These are phyloP conservation scores for Hormiphora californensis DNA, from an alignment of 37 sponge, comb jelly and placozoan species.

Conservation along the genomic window DNA sequence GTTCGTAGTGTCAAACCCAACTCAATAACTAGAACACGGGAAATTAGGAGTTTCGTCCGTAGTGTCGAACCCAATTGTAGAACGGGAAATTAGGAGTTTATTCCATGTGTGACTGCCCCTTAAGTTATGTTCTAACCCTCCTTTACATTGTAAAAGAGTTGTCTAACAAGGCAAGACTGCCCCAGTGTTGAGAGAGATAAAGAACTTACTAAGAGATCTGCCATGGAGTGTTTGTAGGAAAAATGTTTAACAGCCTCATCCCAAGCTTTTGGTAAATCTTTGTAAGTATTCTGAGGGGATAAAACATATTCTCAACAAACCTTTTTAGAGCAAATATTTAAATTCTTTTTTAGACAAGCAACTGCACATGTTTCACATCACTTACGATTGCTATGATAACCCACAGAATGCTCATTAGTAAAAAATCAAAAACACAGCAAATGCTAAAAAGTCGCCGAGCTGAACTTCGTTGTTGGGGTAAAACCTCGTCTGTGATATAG, in stretches of 20 bases:
- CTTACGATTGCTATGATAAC: slow-evolving; percentile 47
- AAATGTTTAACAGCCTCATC: slow-evolving; percentile 5
- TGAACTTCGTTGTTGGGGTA: not conserved
- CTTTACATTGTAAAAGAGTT: too few relatives aligned
- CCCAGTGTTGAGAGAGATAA: too few relatives aligned
- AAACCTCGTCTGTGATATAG: slow-evolving; percentile 35
- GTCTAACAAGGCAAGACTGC: too few relatives aligned
- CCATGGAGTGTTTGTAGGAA: not conserved
- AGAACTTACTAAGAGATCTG: slow-evolving; percentile 2
- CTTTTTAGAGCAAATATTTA: not conserved
- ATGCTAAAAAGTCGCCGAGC: slow-evolving; percentile 33
- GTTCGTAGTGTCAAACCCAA: too few relatives aligned
- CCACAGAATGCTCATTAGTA: slow-evolving; percentile 35
- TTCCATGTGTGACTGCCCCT: too few relatives aligned
- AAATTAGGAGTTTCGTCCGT: too few relatives aligned
- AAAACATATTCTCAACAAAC: not conserved
- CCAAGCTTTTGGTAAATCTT: not conserved
- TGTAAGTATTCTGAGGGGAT: slow-evolving; percentile 15
- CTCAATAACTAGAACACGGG: too few relatives aligned
- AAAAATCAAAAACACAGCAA: not conserved
- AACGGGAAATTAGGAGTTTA: too few relatives aligned
- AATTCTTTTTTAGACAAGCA: too few relatives aligned
- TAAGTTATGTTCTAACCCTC: too few relatives aligned
- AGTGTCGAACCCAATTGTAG: too few relatives aligned
- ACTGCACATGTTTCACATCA: too few relatives aligned